Evolutionary conservation across 2,113 vertebrate species (phyloP), one percentile per base, ranked within the genome.

Genomic region (Sylvietta virens): DNA sequence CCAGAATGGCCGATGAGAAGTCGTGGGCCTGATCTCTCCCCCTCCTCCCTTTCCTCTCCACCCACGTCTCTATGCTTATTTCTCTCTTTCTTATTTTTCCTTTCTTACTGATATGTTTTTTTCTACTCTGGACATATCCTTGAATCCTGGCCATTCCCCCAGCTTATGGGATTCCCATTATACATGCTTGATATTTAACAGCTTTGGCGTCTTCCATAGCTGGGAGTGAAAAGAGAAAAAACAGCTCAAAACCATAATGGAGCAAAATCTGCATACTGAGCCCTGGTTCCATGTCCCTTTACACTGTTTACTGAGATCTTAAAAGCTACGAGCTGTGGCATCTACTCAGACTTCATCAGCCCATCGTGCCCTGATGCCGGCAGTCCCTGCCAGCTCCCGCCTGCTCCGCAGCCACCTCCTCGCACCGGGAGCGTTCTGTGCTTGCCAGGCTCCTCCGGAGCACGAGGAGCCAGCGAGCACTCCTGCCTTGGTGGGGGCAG

Each of bases 311-410:
- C 96, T 96, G 97, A 86, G 96, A 56, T 53, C 95, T 94, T 92
- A 74, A 91, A 96, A 94, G 95, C 94, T 93, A 96, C 93, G 90
- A 94, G 76, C 97, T 97, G 97, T 97, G 97, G 97, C 98, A 98
- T 97, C 97, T 95, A 97, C 97, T 98, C 98, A 98, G 88, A 95
- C 95, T 94, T 81, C 97, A 98, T 98, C 98, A 98, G 94, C 94
- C 96, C 97, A 92, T 88, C 53, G 40, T 96, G 94, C 83, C 94
- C 97, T 94, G 97, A 97, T 79, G 95, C 95, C 83, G 97, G 97
- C 98, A 98, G 98, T 97, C 94, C 18, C 27, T 44, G 57, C 85
- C 85, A 50, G 87, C 83, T 58, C 50, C 39, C 4, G 28, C 18
- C 15, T 24, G 40, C 40, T 39, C 64, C 24, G 4, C 56, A n/a